Conservation (phyloP, 1,140 invertebrate genomes). For the Copidosoma floridanum region DNA sequence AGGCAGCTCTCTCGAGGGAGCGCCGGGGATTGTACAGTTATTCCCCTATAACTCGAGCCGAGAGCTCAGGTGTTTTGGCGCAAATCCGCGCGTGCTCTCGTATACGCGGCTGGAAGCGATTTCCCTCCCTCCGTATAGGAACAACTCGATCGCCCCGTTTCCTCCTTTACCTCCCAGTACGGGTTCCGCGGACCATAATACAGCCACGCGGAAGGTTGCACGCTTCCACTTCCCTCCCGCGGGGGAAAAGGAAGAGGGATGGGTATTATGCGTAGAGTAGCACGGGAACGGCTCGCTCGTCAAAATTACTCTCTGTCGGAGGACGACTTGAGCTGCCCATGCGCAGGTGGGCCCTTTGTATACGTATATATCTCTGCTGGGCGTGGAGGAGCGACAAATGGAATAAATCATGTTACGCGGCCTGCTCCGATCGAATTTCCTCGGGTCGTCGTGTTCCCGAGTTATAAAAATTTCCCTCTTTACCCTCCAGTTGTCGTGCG, state of each 20-base stretch:
- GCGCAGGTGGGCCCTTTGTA: too few species aligned
- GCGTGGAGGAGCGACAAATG: too few species aligned
- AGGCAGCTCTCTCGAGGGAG: too few species aligned
- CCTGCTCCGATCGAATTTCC: neutral
- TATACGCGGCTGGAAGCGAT: slow-evolving; percentile 6
- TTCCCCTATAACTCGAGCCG: neutral
- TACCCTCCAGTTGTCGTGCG: too few species aligned
- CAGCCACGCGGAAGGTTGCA: neutral
- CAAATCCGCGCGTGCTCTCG: neutral
- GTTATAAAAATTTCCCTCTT: neutral
- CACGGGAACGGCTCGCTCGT: too few species aligned
- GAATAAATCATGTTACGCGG: neutral
- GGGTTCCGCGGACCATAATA: slow-evolving; percentile 24
- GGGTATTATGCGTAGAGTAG: too few species aligned
- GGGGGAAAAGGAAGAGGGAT: neutral
- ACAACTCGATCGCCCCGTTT: slow-evolving; percentile 19
- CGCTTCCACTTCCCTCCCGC: too few species aligned
- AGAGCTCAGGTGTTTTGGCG: slow-evolving; percentile 9
- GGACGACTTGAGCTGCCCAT: too few species aligned
- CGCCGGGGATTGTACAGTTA: slow-evolving; percentile 17
- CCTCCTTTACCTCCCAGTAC: too few species aligned
- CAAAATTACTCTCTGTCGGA: slow-evolving; percentile 1
- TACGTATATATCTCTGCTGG: too few species aligned
- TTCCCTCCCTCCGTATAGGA: neutral
- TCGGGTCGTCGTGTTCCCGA: too few species aligned